Conservation (phyloP, 2,888 invertebrate species). For the Drosophila yooni region DNA sequence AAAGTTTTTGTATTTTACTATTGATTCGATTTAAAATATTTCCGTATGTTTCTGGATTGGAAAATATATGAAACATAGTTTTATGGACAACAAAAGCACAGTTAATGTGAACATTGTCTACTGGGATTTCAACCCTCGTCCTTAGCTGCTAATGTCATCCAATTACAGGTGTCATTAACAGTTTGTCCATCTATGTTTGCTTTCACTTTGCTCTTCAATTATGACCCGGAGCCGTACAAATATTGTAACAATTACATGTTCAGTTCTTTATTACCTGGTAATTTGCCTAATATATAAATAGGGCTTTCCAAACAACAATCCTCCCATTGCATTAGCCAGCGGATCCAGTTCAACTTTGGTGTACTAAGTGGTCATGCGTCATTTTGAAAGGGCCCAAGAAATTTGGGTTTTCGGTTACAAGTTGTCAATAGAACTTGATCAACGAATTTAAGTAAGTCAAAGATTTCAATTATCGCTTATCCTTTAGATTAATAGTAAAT, state of each 20-base stretch:
- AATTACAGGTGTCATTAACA: constrained; percentile 83
- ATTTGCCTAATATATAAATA: constrained; percentile 77
- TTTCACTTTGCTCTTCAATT: constrained; percentile 72
- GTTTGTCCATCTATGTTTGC: constrained; percentile 57
- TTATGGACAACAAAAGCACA: constrained; percentile 24
- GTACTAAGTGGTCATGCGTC: constrained; percentile 1
- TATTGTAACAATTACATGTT: constrained; percentile 76
- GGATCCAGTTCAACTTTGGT: constrained; percentile 12
- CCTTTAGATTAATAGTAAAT: background rate
- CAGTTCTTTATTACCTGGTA: constrained; percentile 72
- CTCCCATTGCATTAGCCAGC: constrained; percentile 66
- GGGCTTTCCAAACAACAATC: constrained; percentile 25
- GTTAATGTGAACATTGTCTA: constrained; percentile 25
- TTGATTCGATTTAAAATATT: background rate
- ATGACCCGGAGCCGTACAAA: constrained; percentile 58
- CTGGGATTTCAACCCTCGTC: constrained; percentile 33
- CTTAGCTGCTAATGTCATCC: constrained; percentile 68
- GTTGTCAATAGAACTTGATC: background rate
- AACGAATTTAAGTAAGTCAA: background rate
- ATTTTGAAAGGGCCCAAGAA: background rate
- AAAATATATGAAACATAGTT: background rate
- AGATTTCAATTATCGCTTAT: background rate
- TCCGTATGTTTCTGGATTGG: background rate
- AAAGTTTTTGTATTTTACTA: background rate
- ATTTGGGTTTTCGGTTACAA: background rate